Evolutionary conservation across 2,888 invertebrate species (phyloP), one percentile per base, ranked within the genome.

Genomic region (Ormyrus nitidulus): DNA sequence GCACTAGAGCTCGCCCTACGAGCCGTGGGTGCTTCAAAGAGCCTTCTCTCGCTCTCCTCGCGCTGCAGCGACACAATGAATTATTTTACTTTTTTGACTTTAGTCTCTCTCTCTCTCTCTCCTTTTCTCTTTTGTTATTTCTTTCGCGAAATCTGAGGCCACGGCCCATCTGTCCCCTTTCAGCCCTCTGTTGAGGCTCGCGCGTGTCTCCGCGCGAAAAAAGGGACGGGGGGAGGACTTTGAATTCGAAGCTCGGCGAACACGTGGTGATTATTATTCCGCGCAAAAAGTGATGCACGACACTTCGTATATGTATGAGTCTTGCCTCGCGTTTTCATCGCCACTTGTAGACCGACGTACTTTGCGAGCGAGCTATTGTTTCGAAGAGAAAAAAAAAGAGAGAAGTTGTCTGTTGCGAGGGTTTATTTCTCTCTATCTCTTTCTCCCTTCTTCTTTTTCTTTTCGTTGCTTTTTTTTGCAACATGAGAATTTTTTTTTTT

Each of bases 231-330:
- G 34, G 48, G 58, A n/a, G 2, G 13, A 68, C 13, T 75, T 68
- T 77, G 62, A 62, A 66, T 78, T 54, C 48, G 61, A 66, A 51
- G 58, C 19, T 11, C 3, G 9, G 70, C 51, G 72, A 66, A 54
- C 59, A 53, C 58, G 34, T 34, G 64, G 61, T 61, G 66, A 78
- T 78, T 73, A 77, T 64, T 34, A 34, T 59, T 65, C 34, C 5
- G 62, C 54, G 53, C 44, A 19, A 34, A 48, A 73, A 73, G 54
- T 6, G 11, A 11, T 56, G 6, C 6, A 11, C 9, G 34, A 51
- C 51, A 11, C 9, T 19, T 4, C 3, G 49, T 49, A 49, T 65
- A 49, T 65, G n/a, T 34, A 4, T 48, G 48, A 13, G 56, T 51
- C 34, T 34, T 34, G 34, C 34, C 4, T 34, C 34, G 11, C 56